A percentile compares a stretch with the other conserved stretches of the same genome.
Conservation (phyloP, 2,797 vertebrate species). For the Margarornis squamiger region DNA sequence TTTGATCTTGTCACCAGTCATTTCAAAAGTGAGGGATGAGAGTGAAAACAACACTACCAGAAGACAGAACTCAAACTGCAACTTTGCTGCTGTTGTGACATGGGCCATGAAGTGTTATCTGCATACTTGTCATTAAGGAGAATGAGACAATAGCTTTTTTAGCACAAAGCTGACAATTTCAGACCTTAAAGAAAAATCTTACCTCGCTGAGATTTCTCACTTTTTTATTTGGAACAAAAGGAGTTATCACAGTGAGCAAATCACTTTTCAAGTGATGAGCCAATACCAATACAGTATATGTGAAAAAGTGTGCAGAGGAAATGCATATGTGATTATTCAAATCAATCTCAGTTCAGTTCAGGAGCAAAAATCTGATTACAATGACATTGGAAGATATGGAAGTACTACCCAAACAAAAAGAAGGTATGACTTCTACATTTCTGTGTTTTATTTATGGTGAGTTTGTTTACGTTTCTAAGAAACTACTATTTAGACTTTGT, state of each 20-base stretch:
- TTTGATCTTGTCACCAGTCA: not conserved
- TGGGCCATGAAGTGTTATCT: not conserved
- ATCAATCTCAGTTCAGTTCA: not conserved
- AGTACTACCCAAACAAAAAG: not conserved
- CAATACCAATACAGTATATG: not conserved
- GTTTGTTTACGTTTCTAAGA: not conserved
- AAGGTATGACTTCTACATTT: not conserved
- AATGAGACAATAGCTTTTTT: not conserved
- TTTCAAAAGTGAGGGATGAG: not conserved
- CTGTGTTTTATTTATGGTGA: not conserved
- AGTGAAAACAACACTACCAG: not conserved
- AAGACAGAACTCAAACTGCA: not conserved
- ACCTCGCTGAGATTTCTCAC: not conserved
- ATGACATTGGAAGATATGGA: not conserved
- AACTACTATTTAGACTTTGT: not conserved
- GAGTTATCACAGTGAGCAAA: not conserved
- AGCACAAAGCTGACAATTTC: not conserved
- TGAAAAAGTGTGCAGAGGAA: not conserved
- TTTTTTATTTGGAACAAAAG: not conserved
- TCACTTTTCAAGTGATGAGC: not conserved
- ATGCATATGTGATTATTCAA: not conserved
- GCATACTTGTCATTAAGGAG: not conserved
- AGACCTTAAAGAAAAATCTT: not conserved
- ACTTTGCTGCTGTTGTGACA: not conserved
- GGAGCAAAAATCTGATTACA: not conserved